phyloP scores from a whole-genome alignment of 2,888 invertebrate species.

The Lamproptera curius region DNA sequence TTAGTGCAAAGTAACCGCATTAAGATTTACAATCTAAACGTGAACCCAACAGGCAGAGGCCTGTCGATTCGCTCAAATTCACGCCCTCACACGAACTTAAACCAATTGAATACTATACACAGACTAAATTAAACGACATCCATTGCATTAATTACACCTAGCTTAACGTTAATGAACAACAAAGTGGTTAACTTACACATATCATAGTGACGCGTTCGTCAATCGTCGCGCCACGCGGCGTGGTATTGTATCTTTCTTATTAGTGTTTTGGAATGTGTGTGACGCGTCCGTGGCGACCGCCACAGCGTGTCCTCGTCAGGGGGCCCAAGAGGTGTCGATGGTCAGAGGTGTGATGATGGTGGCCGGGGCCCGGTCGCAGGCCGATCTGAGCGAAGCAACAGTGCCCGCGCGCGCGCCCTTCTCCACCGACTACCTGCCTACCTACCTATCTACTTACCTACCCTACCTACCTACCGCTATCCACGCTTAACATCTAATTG shows the following conservation, averaged over 20 bases:
- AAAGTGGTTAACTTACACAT: conserved; percentile 74
- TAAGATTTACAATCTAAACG: conserved; percentile 58
- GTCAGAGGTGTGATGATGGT: conserved; percentile 1
- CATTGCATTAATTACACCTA: conserved; percentile 74
- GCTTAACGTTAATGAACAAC: conserved; percentile 77
- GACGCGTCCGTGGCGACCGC: conserved; percentile 49
- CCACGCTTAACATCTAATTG: conserved; percentile 52
- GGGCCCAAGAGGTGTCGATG: conserved; percentile 30
- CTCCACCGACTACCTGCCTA: conserved; percentile 23
- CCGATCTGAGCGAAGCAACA: conserved; percentile 69
- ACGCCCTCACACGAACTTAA: conserved; percentile 65
- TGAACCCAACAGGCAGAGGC: conserved; percentile 63
- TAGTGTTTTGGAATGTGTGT: conserved; percentile 75
- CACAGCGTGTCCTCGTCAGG: conserved; percentile 30
- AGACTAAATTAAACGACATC: conserved; percentile 72
- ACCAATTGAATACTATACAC: conserved; percentile 72
- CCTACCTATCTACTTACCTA: background rate
- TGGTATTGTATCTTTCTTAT: too few relatives aligned
- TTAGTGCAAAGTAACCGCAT: conserved; percentile 66
- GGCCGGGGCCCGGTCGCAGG: conserved; percentile 33
- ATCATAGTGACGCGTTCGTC: conserved; percentile 59
- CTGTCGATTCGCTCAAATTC: conserved; percentile 75
- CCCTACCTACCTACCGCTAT: too few relatives aligned
- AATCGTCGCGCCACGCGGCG: conserved; percentile 54
- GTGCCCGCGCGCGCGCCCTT: conserved; percentile 29